A percentile compares a stretch with the other conserved stretches of the same genome.
phyloP scores from a whole-genome alignment of 1,140 invertebrate species.

The Ptiloglossa arizonensis region DNA sequence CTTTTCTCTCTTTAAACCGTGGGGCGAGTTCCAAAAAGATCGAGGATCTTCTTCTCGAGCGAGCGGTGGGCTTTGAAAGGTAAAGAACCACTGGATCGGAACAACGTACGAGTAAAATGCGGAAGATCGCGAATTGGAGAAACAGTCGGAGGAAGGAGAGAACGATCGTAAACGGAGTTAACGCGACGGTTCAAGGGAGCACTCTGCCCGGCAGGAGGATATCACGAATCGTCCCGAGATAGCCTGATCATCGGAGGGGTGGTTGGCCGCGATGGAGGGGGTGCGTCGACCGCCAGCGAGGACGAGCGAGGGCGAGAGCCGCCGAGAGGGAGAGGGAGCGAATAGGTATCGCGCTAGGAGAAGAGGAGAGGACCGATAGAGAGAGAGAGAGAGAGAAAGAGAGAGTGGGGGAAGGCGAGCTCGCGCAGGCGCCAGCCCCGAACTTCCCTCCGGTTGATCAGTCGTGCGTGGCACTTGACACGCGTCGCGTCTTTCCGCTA shows the following conservation, averaged over 20 bases:
- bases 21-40: too few relatives aligned
- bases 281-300: constrained; percentile 12
- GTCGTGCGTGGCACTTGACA: constrained; percentile 67
- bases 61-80: background rate
- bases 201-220: constrained; percentile 11
- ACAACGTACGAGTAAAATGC: background rate
- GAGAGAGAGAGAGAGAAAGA: too few relatives aligned
- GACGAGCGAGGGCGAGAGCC: background rate
- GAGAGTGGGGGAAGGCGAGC: constrained; percentile 21
- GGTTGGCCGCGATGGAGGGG: constrained; percentile 30
- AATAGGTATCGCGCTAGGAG: background rate
- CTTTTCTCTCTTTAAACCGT: too few relatives aligned
- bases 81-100: background rate
- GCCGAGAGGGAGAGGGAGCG: background rate
- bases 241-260: constrained; percentile 38
- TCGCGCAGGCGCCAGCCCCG: constrained; percentile 61
- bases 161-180: constrained; percentile 20
- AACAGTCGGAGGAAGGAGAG: background rate
- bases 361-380: constrained; percentile 4
- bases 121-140: background rate
- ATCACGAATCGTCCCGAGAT: constrained; percentile 46
- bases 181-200: constrained; percentile 15
- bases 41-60: too few relatives aligned
- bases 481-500: constrained; percentile 52
- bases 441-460: constrained; percentile 57